phyloP scores from a whole-genome alignment of 2,113 vertebrate genomes.

The Scomber scombrus region DNA sequence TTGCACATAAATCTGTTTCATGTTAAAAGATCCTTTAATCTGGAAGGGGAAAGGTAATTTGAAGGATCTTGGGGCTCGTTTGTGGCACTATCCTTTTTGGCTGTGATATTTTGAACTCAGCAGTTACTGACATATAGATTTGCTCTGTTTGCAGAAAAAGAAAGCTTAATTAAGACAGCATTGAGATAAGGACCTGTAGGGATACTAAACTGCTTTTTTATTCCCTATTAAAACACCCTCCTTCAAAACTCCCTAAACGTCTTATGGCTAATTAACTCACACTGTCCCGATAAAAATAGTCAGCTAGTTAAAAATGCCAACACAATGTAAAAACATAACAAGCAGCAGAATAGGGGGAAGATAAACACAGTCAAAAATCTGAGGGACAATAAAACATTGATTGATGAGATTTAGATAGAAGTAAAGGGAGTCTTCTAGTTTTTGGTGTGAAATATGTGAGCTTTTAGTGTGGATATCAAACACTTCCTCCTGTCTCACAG shows the following conservation, averaged over 20 bases:
- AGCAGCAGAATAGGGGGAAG: constrained; percentile 31
- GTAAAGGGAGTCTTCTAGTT: constrained; percentile 1
- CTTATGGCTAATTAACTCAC: constrained; percentile 68
- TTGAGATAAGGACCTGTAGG: constrained; percentile 58
- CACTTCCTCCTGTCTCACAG: constrained; percentile 45
- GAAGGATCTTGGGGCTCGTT: neutral
- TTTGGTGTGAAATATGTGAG: constrained; percentile 31
- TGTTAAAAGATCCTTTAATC: constrained; percentile 4
- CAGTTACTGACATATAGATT: constrained; percentile 42
- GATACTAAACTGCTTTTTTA: constrained; percentile 59
- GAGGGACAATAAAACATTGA: constrained; percentile 38
- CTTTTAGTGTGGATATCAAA: constrained; percentile 59
- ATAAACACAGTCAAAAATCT: constrained; percentile 47
- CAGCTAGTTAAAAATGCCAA: constrained; percentile 56
- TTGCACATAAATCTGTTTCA: neutral
- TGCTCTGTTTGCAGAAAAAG: constrained; percentile 64
- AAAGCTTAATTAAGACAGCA: constrained; percentile 65
- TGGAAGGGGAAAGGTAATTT: constrained; percentile 42
- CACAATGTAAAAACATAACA: constrained; percentile 49
- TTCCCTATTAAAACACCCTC: constrained; percentile 60
- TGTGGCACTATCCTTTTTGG: constrained; percentile 16
- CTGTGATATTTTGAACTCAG: constrained; percentile 40
- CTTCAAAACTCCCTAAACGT: constrained; percentile 60
- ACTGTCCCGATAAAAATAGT: constrained; percentile 47
- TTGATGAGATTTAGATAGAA: constrained; percentile 7